Evolutionary conservation across 2,888 invertebrate genomes (phyloP), one percentile per base, ranked within the genome.

Genomic region (Calameuta filiformis): DNA sequence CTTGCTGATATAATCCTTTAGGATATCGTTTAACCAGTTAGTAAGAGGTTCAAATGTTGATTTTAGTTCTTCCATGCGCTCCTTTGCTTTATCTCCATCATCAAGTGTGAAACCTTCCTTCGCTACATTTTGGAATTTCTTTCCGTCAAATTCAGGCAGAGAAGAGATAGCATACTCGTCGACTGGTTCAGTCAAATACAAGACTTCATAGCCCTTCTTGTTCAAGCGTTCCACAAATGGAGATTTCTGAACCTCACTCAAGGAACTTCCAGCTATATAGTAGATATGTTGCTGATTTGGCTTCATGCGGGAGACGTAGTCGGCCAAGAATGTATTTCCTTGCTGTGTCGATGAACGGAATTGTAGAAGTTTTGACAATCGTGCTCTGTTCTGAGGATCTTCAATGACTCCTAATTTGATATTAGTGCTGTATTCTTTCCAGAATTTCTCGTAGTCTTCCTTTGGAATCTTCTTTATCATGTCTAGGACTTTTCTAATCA

Each of bases 401-500:
- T 99, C 99, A 94, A 99, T 98, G 34, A 99, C 95, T 79, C 99
- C 99, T 86, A 99, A 93, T 92, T 99, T 98, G 85, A 98, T 95
- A 92, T 99, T 99, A 82, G 99, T 99, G 79, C 98, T 98, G 93
- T 97, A 99, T 93, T 99, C 99, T 92, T 98, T 98, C 99, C 99
- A 99, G 95, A 99, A 99, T 87, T 95, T 95, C 35, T 96, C 95
- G 92, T 97, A 99, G 75, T 97, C 96, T 75, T 96, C 97, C 80
- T 96, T 96, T 76, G 96, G 94, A 81, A 99, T 95, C 93, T 99
- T 99, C 93, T 98, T 99, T 84, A 99, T 95, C 98, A 99, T 98
- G 92, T 99, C 99, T 77, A 99, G 93, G 11, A 97, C 97, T 92
- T 99, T 99, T 75, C 99, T 95, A 30, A 99, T 97, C 80, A 99